Base-by-base conservation (phyloP, 2,113 vertebrate genomes). In the Protomyctophum bolini region DNA sequence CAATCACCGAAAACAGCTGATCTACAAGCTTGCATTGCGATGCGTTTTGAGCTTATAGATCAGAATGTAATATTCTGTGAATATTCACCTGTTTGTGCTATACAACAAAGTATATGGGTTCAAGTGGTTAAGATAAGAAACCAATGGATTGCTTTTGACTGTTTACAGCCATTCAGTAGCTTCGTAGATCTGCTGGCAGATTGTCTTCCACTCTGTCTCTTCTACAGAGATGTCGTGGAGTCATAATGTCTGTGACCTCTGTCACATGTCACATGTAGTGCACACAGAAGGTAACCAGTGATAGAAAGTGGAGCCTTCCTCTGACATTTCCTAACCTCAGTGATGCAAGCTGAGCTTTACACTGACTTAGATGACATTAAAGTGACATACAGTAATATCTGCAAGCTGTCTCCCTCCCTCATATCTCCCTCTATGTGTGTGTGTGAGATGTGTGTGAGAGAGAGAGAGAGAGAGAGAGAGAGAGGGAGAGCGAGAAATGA, bases 251-350 rank as follows among this genome's bases (percentile, higher is more conserved):
- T 81, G 58, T 63, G 75, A 83, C 76, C 76, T 47, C 11, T 11
- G 65, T 76, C 64, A 29, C 51, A 55, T 11, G 65, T 76, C 64
- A 29, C 51, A 55, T 66, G 29, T n/a, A 14, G 29, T 11, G 12
- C 7, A 28, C 41, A 47, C 58, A 61, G 54, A 56, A 71, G 10
- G 50, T 50, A 58, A 9, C 28, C 11, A 64, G 52, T 47, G 63
- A 46, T 46, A 60, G 78, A 73, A 86, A 80, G 74, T 14, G 61
- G 80, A 89, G 62, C 56, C 70, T 46, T 8, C 28, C 59, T n/a
- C 60, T 65, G 67, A 80, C 71, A 73, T 83, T 75, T 79, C 3
- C 65, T 47, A 57, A 66, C 67, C 68, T 77, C 9, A 49, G 12
- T 14, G 54, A 56, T 56, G 15, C 14, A 56, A 12, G 49, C 52